phyloP scores from a whole-genome alignment of 2,113 vertebrate species.

The Pycnonotus jocosus region DNA sequence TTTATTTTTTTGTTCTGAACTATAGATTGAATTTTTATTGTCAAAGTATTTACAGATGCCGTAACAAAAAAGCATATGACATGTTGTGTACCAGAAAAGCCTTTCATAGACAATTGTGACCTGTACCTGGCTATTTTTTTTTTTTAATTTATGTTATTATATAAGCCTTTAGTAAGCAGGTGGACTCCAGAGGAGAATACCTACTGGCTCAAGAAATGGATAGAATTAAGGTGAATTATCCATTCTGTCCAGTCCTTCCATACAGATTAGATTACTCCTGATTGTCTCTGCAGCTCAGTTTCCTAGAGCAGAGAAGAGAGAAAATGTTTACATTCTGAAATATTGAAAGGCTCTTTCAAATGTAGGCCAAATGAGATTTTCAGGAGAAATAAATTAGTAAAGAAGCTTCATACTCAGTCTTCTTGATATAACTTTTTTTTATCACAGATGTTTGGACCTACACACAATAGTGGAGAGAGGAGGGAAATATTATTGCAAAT shows the following conservation, averaged over 20 bases:
- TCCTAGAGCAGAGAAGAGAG: background rate
- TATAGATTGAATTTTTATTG: background rate
- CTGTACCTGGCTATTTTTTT: background rate
- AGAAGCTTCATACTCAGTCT: background rate
- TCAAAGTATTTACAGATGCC: background rate
- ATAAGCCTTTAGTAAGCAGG: background rate
- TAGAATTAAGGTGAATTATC: background rate
- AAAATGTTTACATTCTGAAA: background rate
- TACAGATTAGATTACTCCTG: background rate
- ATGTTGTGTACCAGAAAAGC: background rate
- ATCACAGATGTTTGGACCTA: background rate
- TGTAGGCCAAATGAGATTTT: background rate
- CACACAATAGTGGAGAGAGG: fast-evolving
- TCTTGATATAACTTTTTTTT: background rate
- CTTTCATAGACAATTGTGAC: background rate
- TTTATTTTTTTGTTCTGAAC: background rate
- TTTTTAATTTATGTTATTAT: background rate
- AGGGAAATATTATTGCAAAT: background rate
- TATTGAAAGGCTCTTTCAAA: background rate
- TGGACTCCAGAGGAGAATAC: background rate
- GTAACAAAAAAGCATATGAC: background rate
- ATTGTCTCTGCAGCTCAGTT: background rate
- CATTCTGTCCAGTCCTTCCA: background rate
- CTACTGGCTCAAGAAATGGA: background rate
- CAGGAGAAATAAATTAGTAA: background rate